These are phyloP conservation scores for Arbacia lixula DNA, from an alignment of 53 echinoderm and acorn worm species.

Conservation along the genomic window DNA sequence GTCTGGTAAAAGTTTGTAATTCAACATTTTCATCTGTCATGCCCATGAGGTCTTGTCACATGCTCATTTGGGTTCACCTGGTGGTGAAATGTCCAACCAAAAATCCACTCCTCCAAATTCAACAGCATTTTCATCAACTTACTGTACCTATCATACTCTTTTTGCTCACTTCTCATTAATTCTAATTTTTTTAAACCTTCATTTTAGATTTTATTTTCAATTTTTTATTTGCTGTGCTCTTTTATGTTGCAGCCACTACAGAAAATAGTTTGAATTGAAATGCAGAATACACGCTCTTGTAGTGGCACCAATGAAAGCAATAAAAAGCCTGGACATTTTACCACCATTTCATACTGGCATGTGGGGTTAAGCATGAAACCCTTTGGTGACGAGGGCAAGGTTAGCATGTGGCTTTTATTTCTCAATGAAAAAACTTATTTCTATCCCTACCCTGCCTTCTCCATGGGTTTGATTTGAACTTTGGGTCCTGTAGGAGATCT, in stretches of 20 bases:
- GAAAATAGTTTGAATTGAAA: too few relatives aligned
- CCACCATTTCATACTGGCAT: conserved; percentile 53
- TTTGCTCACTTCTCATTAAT: neutral
- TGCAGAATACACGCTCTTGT: neutral
- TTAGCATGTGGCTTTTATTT: conserved; percentile 27
- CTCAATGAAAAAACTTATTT: too few relatives aligned
- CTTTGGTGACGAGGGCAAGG: conserved; percentile 16
- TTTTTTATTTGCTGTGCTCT: neutral
- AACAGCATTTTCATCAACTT: neutral
- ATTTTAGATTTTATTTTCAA: neutral
- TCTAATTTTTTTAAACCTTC: neutral
- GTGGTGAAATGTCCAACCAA: conserved; percentile 44
- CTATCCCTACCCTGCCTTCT: too few relatives aligned
- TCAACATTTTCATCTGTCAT: too few relatives aligned
- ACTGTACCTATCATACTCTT: neutral
- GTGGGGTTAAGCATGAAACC: conserved; percentile 61
- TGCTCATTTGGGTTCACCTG: conserved; percentile 35
- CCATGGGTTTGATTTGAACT: too few relatives aligned
- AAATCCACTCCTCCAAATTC: neutral
- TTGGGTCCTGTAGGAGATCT: too few relatives aligned
- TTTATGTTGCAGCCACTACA: too few relatives aligned
- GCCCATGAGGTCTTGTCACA: conserved; percentile 40
- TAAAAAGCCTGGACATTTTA: conserved; percentile 31
- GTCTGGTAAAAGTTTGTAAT: too few relatives aligned
- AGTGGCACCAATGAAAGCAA: neutral